Evolutionary conservation across 2,888 invertebrate genomes (phyloP).

Genomic region (Ennomos erosarius): DNA sequence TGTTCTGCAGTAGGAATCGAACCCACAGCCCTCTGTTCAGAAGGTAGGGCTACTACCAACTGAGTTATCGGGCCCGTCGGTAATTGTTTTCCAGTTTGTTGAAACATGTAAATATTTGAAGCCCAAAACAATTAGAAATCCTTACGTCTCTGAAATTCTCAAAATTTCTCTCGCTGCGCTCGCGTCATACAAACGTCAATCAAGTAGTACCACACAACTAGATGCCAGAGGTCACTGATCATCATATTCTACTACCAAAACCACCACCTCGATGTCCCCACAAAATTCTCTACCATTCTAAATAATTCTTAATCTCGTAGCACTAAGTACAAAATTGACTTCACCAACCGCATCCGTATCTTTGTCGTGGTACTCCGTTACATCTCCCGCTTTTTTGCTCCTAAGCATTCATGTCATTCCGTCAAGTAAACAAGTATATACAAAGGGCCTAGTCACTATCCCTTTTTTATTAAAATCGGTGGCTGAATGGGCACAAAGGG

Average conservation of each 20-base stretch:
- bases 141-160: constrained; percentile 61
- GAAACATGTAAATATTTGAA: too few relatives aligned
- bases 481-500: constrained; percentile 76
- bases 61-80: too few relatives aligned
- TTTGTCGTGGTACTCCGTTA: constrained; percentile 54
- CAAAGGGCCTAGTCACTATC: constrained; percentile 73
- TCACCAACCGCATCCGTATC: constrained; percentile 41
- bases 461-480: constrained; percentile 80
- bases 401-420: constrained; percentile 77
- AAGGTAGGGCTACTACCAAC: too few relatives aligned
- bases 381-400: constrained; percentile 70
- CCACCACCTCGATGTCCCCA: constrained; percentile 24
- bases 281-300: constrained; percentile 38
- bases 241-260: constrained; percentile 61
- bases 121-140: constrained; percentile 52
- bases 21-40: too few relatives aligned
- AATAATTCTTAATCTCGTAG: constrained; percentile 44
- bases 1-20: too few relatives aligned
- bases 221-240: constrained; percentile 78
- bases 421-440: constrained; percentile 74
- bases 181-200: constrained; percentile 80
- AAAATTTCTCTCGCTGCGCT: constrained; percentile 70
- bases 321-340: constrained; percentile 43
- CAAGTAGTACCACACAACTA: constrained; percentile 71
- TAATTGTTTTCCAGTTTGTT: too few relatives aligned